Evolutionary conservation across 2,797 vertebrate species (phyloP), one percentile per base, ranked within the genome.

Genomic region (Rhinoraja longicauda): DNA sequence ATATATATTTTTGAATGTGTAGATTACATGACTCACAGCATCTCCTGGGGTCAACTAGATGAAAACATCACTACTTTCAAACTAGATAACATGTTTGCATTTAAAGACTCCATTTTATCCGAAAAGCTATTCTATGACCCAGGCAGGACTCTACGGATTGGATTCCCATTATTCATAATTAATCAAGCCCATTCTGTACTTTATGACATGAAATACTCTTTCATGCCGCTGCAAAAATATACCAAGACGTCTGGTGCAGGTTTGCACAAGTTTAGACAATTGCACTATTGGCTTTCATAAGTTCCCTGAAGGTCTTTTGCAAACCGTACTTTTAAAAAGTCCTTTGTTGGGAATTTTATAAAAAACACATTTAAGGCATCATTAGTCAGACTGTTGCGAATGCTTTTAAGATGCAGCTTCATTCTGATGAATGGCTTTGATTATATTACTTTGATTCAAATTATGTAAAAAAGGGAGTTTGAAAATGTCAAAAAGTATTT

Each of bases 291-390:
- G 62, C 15, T 90, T 90, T 90, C 15, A 64, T 21, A 67, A 90
- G 17, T 64, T 90, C 62, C 86, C n/a, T 32, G 64, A 90, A 88
- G 62, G n/a, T 62, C 24, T 64, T 29, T 19, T 88, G 57, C 29
- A 70, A 90, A 36, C n/a, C 64, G 17, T 67, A 90, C 64, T 70
- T 90, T 67, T 90, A 36, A n/a, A 90, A 90, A 64, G 53, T 88
- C 15, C 81, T 84, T 57, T 62, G 57, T 32, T 15, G 57, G 29
- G 6, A 70, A 67, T 73, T 21, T 72, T 5, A 88, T n/a, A 88
- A 57, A 59, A 32, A 88, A 67, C 17, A 36, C 57, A 64, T 64
- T 64, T 88, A 62, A 64, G 26, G n/a, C 26, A 64, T 36, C 86
- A 64, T 90, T 70, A 62, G 32, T 90, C 70, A 32, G 9, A 91